Percentiles rank a stretch among this genome's conserved stretches.
These are phyloP conservation scores for Leptinotarsa undecemlineata DNA, from an alignment of 1,140 invertebrate species.

Conservation along the genomic window DNA sequence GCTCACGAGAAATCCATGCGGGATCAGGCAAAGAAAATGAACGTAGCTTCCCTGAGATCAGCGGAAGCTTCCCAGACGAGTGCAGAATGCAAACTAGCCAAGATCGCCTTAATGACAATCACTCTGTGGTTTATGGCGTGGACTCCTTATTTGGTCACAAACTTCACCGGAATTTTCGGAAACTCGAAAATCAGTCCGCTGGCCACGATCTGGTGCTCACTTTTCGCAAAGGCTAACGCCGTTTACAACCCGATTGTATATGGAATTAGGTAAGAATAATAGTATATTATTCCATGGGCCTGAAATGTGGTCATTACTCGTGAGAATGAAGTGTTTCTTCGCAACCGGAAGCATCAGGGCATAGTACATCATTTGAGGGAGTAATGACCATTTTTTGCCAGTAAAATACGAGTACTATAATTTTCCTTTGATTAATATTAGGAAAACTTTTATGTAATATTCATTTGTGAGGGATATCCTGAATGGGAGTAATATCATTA, in stretches of 20 bases:
- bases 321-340: too few species aligned
- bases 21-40: constrained; percentile 86
- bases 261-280: constrained; percentile 60
- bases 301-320: too few species aligned
- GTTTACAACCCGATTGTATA: constrained; percentile 84
- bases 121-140: constrained; percentile 82
- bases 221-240: constrained; percentile 79
- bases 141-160: constrained; percentile 83
- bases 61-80: constrained; percentile 68
- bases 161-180: constrained; percentile 75
- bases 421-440: too few species aligned
- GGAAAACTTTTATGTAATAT: too few species aligned
- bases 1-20: constrained; percentile 81
- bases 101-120: constrained; percentile 82
- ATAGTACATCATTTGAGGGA: too few species aligned
- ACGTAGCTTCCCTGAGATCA: constrained; percentile 75
- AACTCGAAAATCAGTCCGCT: constrained; percentile 69
- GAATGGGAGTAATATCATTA: too few species aligned
- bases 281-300: too few species aligned
- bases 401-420: too few species aligned
- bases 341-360: too few species aligned
- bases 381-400: too few species aligned
- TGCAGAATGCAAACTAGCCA: constrained; percentile 76
- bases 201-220: constrained; percentile 76
- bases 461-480: too few species aligned